Evolutionary conservation across 2,888 invertebrate species (phyloP).

Genomic region (Sphaerophoria rueppellii): DNA sequence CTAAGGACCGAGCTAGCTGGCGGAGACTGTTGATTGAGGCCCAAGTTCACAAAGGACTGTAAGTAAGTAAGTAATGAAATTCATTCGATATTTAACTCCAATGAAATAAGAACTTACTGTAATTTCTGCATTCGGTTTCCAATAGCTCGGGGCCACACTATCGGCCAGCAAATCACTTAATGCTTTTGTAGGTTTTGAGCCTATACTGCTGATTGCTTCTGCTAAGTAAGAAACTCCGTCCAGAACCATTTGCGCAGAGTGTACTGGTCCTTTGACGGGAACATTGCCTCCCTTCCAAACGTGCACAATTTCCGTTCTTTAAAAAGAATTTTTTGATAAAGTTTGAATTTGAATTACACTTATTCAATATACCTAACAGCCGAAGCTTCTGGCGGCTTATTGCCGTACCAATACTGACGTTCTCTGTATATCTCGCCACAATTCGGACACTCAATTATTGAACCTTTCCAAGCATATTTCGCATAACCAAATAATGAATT

Average conservation of each 20-base stretch:
- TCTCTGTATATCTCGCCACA: constrained; percentile 85
- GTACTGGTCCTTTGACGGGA: constrained; percentile 83
- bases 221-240: constrained; percentile 86
- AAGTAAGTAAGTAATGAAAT: too few relatives aligned
- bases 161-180: constrained; percentile 89
- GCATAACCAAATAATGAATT: constrained; percentile 87
- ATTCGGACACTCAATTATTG: constrained; percentile 89
- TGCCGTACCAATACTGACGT: constrained; percentile 91
- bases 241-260: constrained; percentile 85
- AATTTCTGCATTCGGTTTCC: constrained; percentile 90
- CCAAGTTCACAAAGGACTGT: too few relatives aligned
- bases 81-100: too few relatives aligned
- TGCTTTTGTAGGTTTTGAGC: constrained; percentile 88
- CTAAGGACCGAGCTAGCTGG: too few relatives aligned
- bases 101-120: constrained; percentile 82
- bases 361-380: constrained; percentile 83
- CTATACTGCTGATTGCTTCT: constrained; percentile 86
- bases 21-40: too few relatives aligned
- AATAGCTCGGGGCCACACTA: constrained; percentile 89
- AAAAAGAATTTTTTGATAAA: neutral
- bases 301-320: constrained; percentile 86
- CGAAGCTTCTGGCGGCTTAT: constrained; percentile 87
- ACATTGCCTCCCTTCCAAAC: constrained; percentile 86
- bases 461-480: constrained; percentile 90
- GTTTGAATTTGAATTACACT: constrained; percentile 25